These are phyloP conservation scores for Philaethria dido DNA, from an alignment of 2,888 invertebrate genomes.

Conservation along the genomic window DNA sequence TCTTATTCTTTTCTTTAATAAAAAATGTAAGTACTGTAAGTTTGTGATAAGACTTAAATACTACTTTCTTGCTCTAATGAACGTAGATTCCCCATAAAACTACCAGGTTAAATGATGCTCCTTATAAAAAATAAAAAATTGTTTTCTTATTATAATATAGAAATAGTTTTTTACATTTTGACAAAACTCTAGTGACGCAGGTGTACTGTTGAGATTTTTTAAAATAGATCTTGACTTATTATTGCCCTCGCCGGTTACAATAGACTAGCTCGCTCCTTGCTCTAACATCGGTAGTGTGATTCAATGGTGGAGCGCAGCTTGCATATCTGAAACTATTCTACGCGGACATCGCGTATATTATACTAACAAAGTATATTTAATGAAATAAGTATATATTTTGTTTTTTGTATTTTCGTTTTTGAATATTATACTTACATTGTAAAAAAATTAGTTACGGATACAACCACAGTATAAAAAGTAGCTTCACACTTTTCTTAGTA, in stretches of 20 bases:
- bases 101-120: neutral
- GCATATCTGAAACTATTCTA: neutral
- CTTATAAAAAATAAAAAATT: too few species aligned
- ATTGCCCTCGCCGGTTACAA: neutral
- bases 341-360: neutral
- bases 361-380: neutral
- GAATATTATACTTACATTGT: too few species aligned
- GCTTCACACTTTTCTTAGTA: too few species aligned
- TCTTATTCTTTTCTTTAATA: too few species aligned
- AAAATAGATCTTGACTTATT: neutral
- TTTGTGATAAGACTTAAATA: neutral
- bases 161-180: neutral
- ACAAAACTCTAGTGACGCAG: neutral
- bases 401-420: too few species aligned
- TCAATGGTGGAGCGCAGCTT: neutral
- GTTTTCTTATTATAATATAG: too few species aligned
- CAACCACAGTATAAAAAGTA: too few species aligned
- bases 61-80: neutral
- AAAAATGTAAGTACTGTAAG: too few species aligned
- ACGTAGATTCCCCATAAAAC: neutral
- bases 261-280: neutral
- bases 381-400: too few species aligned
- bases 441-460: too few species aligned
- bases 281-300: neutral
- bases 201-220: neutral